These are phyloP conservation scores for Sula dactylatra DNA, from an alignment of 2,113 vertebrate genomes.

Conservation along the genomic window DNA sequence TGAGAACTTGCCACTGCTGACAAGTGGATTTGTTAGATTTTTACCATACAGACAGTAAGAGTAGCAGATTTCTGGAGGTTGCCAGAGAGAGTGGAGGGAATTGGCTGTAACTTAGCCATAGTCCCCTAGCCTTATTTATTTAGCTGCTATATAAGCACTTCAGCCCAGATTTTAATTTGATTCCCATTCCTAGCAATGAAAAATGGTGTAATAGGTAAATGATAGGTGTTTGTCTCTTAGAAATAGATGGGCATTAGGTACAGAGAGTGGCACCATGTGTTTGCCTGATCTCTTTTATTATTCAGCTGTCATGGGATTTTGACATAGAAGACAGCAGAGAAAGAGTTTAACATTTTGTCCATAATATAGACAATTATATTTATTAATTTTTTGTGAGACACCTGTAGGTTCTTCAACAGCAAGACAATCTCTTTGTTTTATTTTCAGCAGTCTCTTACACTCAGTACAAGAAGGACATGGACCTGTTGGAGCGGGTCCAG, in stretches of 20 bases:
- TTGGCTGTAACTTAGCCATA: not conserved
- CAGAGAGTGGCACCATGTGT: not conserved
- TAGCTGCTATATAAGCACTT: not conserved
- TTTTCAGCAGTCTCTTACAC: not conserved
- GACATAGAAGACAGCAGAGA: not conserved
- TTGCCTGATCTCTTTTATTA: not conserved
- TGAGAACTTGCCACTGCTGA: not conserved
- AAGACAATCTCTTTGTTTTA: not conserved
- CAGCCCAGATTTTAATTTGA: not conserved
- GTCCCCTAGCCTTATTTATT: not conserved
- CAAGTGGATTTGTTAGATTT: not conserved
- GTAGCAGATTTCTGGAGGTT: not conserved
- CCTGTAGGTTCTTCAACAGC: not conserved
- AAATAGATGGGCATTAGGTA: not conserved
- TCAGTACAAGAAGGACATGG: not conserved
- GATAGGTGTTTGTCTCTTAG: not conserved
- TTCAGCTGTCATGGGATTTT: not conserved
- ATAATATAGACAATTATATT: not conserved
- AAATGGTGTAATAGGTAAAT: not conserved
- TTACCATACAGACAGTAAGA: not conserved
- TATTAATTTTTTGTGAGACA: not conserved
- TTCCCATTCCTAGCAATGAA: not conserved
- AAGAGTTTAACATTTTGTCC: not conserved
- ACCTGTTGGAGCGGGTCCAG: not conserved
- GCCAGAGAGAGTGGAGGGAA: not conserved